phyloP scores from a whole-genome alignment of 2,888 invertebrate genomes.

The Adelphocoris suturalis region DNA sequence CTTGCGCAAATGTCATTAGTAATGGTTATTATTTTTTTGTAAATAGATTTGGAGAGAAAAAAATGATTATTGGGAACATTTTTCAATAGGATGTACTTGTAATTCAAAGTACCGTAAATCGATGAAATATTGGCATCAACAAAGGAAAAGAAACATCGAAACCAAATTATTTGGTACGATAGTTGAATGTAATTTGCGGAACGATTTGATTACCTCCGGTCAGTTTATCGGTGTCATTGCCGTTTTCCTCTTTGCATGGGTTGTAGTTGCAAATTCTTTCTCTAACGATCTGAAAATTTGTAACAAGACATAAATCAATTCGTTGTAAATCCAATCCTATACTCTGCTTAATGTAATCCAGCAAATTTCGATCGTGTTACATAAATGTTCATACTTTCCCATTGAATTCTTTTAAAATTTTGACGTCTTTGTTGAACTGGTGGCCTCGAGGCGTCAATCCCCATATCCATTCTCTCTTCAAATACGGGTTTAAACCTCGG shows the following conservation, averaged over 20 bases:
- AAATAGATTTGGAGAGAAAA: too few species aligned
- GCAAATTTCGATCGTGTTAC: background rate
- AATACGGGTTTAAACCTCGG: slow-evolving; percentile 41
- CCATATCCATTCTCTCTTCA: slow-evolving; percentile 55
- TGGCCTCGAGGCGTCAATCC: background rate
- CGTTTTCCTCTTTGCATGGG: slow-evolving; percentile 10
- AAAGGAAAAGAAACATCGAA: too few species aligned
- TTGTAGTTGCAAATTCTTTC: slow-evolving; percentile 43
- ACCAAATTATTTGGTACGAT: too few species aligned
- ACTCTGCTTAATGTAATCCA: too few species aligned
- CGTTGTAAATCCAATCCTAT: too few species aligned
- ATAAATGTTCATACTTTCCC: slow-evolving; percentile 22
- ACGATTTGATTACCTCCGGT: background rate
- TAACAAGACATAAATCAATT: background rate
- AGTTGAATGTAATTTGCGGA: too few species aligned
- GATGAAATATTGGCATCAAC: too few species aligned
- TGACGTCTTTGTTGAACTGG: slow-evolving; percentile 40
- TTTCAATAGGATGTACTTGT: too few species aligned
- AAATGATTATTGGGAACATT: too few species aligned
- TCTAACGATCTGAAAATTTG: slow-evolving; percentile 25
- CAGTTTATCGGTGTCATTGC: background rate
- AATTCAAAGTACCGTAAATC: too few species aligned
- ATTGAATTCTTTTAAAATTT: background rate
- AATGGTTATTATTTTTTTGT: too few species aligned
- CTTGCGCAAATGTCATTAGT: too few species aligned